A percentile compares a stretch with the other conserved stretches of the same genome.
These are phyloP conservation scores for Whitmania pigra DNA, from an alignment of 1,140 invertebrate species.

Conservation along the genomic window DNA sequence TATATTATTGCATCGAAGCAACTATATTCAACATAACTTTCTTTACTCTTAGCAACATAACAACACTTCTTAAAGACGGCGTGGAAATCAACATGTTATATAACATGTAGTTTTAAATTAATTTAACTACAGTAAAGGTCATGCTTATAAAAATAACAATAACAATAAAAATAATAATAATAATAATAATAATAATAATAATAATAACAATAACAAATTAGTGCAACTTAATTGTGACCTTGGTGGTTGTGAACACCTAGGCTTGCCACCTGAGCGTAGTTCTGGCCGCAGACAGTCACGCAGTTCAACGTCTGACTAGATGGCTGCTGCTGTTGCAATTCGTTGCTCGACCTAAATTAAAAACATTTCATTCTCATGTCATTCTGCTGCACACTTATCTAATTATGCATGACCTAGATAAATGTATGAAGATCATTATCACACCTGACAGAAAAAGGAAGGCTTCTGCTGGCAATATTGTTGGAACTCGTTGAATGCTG, in stretches of 20 bases:
- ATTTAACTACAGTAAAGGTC: no score
- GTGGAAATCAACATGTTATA: no score
- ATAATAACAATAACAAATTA: background rate
- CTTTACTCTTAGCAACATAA: no score
- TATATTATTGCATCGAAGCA: no score
- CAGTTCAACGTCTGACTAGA: background rate
- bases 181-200: background rate
- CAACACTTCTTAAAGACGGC: no score
- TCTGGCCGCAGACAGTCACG: background rate
- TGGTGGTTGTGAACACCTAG: background rate
- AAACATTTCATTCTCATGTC: no score
- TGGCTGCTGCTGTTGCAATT: conserved; percentile 1
- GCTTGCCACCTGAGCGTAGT: conserved; percentile 7
- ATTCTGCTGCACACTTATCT: no score
- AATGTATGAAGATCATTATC: background rate
- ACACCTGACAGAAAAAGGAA: background rate
- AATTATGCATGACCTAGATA: no score
- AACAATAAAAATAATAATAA: background rate
- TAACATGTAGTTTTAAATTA: background rate
- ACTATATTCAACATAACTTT: no score
- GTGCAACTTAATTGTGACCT: background rate
- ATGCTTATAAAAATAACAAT: background rate
- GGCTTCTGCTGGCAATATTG: background rate
- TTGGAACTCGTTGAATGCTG: conserved; percentile 3
- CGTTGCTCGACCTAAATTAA: background rate